Conservation (phyloP, 2,113 vertebrate species). For the Podiceps cristatus region DNA sequence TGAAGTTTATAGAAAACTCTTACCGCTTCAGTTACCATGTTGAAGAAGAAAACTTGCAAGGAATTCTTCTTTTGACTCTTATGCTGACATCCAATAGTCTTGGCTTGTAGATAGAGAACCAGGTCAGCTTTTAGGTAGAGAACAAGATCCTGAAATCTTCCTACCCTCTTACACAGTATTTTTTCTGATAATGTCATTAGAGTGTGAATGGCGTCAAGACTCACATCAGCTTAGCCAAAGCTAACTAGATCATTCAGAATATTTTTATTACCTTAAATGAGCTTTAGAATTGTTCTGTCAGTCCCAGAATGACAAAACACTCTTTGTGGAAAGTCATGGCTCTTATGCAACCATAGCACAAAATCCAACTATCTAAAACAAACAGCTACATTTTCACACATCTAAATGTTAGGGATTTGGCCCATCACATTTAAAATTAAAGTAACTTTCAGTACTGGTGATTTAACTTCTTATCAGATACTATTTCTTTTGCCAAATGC, state of each 20-base stretch:
- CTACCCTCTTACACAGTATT: not conserved
- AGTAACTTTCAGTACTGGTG: not conserved
- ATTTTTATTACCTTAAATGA: not conserved
- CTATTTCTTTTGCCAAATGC: not conserved
- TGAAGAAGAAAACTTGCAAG: not conserved
- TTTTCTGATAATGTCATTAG: not conserved
- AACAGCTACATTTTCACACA: not conserved
- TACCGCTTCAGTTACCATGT: not conserved
- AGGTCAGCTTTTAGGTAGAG: not conserved
- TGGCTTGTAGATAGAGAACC: not conserved
- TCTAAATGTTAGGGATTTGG: not conserved
- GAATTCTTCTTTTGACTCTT: slow-evolving; percentile 15
- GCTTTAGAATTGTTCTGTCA: not conserved
- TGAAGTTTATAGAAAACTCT: not conserved
- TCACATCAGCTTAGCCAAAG: not conserved
- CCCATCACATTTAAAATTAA: not conserved
- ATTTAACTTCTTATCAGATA: not conserved
- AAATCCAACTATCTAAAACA: not conserved
- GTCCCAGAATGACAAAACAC: not conserved
- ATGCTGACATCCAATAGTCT: not conserved
- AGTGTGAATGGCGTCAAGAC: not conserved
- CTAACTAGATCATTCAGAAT: not conserved
- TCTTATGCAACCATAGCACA: not conserved
- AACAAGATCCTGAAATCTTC: not conserved
- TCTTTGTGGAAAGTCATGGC: not conserved